Evolutionary conservation across 1,140 invertebrate genomes (phyloP).

Genomic region (Dryas iulia): DNA sequence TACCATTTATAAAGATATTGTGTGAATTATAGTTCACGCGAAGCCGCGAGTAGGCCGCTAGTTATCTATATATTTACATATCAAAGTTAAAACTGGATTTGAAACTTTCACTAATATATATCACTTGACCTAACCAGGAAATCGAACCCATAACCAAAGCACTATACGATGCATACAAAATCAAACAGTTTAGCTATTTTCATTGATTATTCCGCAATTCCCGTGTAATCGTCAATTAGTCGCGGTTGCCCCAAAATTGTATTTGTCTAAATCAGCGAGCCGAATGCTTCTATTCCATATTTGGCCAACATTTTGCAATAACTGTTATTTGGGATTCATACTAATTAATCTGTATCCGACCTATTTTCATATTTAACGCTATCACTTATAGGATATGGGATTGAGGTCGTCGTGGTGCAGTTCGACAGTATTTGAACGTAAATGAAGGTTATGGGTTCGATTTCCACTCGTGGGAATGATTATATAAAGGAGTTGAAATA

Average conservation of each 20-base stretch:
- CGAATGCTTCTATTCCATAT: not conserved
- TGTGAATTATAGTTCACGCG: too few species aligned
- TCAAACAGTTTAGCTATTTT: not conserved
- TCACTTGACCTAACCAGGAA: not conserved
- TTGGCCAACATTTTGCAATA: conserved; percentile 1
- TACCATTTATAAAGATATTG: too few species aligned
- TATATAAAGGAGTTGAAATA: too few species aligned
- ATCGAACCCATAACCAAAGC: not conserved
- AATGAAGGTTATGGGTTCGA: too few species aligned
- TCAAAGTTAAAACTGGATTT: too few species aligned
- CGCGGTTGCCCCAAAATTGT: not conserved
- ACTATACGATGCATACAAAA: too few species aligned
- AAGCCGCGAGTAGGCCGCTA: too few species aligned
- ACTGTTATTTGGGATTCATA: not conserved
- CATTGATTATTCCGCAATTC: not conserved
- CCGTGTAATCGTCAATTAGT: not conserved
- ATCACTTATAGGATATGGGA: not conserved
- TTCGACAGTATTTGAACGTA: not conserved
- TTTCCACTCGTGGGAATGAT: too few species aligned
- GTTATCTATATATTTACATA: too few species aligned
- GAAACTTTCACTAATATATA: too few species aligned
- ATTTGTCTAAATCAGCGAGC: not conserved
- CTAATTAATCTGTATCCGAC: not conserved
- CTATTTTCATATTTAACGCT: conserved; percentile 1
- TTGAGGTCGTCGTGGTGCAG: not conserved